Percentiles rank a stretch among this genome's conserved stretches.
Conservation (phyloP, 2,797 vertebrate species). For the Micropoecilia bifurca region DNA sequence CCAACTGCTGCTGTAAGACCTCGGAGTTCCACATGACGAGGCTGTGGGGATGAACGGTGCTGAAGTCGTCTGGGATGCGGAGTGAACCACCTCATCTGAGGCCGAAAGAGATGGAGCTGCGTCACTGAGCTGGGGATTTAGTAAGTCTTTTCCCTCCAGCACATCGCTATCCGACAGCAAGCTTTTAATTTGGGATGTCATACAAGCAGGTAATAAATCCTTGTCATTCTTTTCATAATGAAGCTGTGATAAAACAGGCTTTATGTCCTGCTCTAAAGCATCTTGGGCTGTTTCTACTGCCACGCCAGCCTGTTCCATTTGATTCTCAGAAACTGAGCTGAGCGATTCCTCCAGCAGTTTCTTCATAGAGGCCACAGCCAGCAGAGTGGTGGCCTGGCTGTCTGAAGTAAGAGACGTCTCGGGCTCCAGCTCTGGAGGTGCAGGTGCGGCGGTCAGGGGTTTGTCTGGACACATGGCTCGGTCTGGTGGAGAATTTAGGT, state of each 20-base stretch:
- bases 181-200: slow-evolving; percentile 62
- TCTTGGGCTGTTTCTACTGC: slow-evolving; percentile 54
- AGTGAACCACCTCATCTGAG: slow-evolving; percentile 2
- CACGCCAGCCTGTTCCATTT: slow-evolving; percentile 26
- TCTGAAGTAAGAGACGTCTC: slow-evolving; percentile 66
- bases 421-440: slow-evolving; percentile 57
- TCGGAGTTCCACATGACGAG: slow-evolving; percentile 40
- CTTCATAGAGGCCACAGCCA: slow-evolving; percentile 84
- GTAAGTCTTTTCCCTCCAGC: slow-evolving; percentile 4
- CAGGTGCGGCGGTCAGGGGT: slow-evolving; percentile 44
- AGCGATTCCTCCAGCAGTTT: slow-evolving; percentile 83
- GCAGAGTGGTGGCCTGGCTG: slow-evolving; percentile 79
- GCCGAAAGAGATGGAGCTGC: slow-evolving; percentile 11
- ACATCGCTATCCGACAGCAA: slow-evolving; percentile 44
- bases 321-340: slow-evolving; percentile 67
- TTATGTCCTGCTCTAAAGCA: slow-evolving; percentile 30
- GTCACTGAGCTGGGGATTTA: slow-evolving; percentile 19
- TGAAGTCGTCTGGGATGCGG: slow-evolving; percentile 27
- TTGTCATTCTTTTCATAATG: slow-evolving; percentile 38
- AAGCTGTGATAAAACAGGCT: slow-evolving; percentile 49
- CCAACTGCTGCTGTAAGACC: slow-evolving; percentile 36
- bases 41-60: neutral
- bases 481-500: slow-evolving; percentile 59
- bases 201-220: slow-evolving; percentile 41
- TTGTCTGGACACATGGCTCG: slow-evolving; percentile 68